Evolutionary conservation across 2,797 vertebrate genomes (phyloP).

Genomic region (Phrynocephalus guinanensis): DNA sequence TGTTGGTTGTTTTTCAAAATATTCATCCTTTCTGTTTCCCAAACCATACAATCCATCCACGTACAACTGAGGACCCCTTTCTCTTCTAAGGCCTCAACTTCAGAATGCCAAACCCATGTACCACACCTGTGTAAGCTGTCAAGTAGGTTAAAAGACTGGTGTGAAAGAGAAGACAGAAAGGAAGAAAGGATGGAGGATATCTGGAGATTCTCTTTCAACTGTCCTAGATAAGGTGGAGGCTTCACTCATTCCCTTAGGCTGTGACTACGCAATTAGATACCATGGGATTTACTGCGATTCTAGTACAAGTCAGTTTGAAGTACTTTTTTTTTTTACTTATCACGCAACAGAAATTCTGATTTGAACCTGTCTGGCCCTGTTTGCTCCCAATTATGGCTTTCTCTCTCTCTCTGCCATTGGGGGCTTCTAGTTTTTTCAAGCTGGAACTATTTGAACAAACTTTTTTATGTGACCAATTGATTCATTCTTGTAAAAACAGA

Average conservation of each 20-base stretch:
- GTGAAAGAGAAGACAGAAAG: neutral
- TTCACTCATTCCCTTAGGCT: neutral
- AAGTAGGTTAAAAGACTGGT: neutral
- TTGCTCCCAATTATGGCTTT: too few relatives aligned
- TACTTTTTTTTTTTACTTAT: too few relatives aligned
- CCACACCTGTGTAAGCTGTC: neutral
- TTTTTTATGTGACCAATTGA: too few relatives aligned
- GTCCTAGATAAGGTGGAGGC: neutral
- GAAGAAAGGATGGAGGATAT: neutral
- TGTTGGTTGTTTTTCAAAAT: neutral
- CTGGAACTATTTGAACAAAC: too few relatives aligned
- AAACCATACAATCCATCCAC: neutral
- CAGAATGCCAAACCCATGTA: neutral
- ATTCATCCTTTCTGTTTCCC: neutral
- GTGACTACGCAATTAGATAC: too few relatives aligned
- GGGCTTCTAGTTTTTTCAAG: too few relatives aligned
- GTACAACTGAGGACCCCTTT: neutral
- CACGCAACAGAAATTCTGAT: too few relatives aligned
- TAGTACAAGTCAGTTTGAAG: too few relatives aligned
- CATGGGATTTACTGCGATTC: too few relatives aligned
- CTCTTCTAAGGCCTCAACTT: neutral
- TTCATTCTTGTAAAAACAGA: too few relatives aligned
- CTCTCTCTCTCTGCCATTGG: too few relatives aligned
- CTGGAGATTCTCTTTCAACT: neutral
- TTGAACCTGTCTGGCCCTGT: too few relatives aligned